Percentiles rank a stretch among this genome's conserved stretches.
Conservation (phyloP, 2,888 invertebrate species). For the Mesochorus sp. region DNA sequence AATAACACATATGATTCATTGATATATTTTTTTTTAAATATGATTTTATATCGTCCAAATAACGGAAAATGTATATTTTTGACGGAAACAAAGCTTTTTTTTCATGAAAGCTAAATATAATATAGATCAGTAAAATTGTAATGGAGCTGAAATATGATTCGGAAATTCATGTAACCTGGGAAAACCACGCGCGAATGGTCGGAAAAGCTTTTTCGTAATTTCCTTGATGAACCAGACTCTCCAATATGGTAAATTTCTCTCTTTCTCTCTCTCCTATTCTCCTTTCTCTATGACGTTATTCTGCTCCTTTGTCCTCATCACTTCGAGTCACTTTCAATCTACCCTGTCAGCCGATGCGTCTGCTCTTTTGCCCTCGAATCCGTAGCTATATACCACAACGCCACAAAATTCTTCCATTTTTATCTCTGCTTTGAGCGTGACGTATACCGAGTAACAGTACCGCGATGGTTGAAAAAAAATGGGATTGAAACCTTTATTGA, state of each 20-base stretch:
- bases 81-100: no score
- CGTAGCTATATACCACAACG: not conserved
- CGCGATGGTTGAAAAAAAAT: no score
- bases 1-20: no score
- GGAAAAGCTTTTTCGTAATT: constrained; percentile 20
- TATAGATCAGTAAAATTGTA: no score
- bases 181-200: not conserved
- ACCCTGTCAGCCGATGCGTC: constrained; percentile 31
- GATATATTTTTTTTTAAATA: no score
- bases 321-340: constrained; percentile 49
- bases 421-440: no score
- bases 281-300: not conserved
- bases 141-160: no score
- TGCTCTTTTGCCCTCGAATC: constrained; percentile 10
- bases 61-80: no score
- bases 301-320: constrained; percentile 38
- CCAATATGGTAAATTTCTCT: constrained; percentile 17
- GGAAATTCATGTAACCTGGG: not conserved
- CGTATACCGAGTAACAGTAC: no score
- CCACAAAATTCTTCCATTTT: not conserved
- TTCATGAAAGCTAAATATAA: no score
- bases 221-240: constrained; percentile 12
- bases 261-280: not conserved
- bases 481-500: no score
- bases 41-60: no score